Conservation (phyloP, 2,797 vertebrate genomes). For the Malurus leucopterus region DNA sequence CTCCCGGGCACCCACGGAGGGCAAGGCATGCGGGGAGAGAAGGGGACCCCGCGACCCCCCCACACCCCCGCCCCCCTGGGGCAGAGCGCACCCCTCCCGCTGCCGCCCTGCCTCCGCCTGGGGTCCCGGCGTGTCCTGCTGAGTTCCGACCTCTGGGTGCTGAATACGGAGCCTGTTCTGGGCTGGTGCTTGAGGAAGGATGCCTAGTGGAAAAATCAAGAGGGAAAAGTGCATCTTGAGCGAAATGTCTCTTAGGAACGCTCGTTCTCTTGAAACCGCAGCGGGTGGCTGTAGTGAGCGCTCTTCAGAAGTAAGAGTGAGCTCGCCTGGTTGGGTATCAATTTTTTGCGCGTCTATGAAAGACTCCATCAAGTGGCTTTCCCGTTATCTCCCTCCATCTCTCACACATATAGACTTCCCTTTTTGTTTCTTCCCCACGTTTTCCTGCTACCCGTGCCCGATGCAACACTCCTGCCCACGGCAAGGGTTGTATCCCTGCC, state of each 20-base stretch:
- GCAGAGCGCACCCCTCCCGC: neutral
- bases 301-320: neutral
- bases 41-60: neutral
- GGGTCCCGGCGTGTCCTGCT: rapidly evolving
- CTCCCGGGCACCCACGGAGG: neutral
- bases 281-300: neutral
- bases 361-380: neutral
- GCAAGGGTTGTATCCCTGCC: neutral
- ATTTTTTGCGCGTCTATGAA: neutral
- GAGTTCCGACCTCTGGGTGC: neutral
- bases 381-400: neutral
- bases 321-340: neutral
- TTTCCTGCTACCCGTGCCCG: no score
- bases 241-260: neutral
- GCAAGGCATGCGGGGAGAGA: no score
- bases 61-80: neutral
- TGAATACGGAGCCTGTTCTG: neutral
- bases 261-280: neutral
- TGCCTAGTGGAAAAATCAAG: neutral
- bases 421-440: neutral
- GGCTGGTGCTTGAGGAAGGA: neutral
- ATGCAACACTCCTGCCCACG: neutral
- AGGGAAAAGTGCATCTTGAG: neutral
- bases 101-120: neutral
- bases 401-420: neutral